Evolutionary conservation across 2,888 invertebrate genomes (phyloP).

Genomic region (Stratiomys singularior): DNA sequence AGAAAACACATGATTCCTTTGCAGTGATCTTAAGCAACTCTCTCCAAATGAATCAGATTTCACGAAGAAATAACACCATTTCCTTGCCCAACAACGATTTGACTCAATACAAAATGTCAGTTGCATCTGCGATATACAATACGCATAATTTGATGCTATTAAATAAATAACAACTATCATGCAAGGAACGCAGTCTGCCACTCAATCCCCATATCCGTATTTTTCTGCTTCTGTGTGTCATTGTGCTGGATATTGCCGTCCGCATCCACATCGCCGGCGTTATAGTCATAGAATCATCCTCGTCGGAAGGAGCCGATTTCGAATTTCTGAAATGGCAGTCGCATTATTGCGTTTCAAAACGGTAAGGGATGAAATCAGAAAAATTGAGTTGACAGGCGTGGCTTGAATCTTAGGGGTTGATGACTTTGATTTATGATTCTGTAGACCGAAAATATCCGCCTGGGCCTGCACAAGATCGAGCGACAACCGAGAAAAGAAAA

Average conservation of each 20-base stretch:
- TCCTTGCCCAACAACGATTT: too few relatives aligned
- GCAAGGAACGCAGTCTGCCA: constrained; percentile 22
- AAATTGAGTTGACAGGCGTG: constrained; percentile 48
- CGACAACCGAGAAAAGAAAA: constrained; percentile 31
- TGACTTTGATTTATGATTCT: constrained; percentile 52
- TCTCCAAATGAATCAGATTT: too few relatives aligned
- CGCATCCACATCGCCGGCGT: not conserved
- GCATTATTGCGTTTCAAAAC: constrained; percentile 32
- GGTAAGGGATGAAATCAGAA: constrained; percentile 31
- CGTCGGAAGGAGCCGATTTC: constrained; percentile 1
- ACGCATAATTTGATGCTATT: constrained; percentile 13
- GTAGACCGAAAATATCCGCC: constrained; percentile 39
- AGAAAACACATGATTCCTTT: too few relatives aligned
- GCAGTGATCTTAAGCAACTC: too few relatives aligned
- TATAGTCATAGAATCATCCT: not conserved
- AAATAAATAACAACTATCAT: constrained; percentile 36
- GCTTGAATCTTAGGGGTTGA: constrained; percentile 51
- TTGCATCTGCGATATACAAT: constrained; percentile 37
- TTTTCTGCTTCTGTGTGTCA: too few relatives aligned
- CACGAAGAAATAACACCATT: too few relatives aligned
- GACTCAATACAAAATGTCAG: constrained; percentile 14
- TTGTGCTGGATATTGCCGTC: too few relatives aligned
- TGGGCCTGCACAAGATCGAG: constrained; percentile 20
- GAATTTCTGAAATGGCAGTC: constrained; percentile 38
- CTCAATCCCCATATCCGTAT: constrained; percentile 6